A percentile compares a stretch with the other conserved stretches of the same genome.
These are phyloP conservation scores for Seriola dumerili DNA, from an alignment of 2,113 vertebrate species.

Conservation along the genomic window DNA sequence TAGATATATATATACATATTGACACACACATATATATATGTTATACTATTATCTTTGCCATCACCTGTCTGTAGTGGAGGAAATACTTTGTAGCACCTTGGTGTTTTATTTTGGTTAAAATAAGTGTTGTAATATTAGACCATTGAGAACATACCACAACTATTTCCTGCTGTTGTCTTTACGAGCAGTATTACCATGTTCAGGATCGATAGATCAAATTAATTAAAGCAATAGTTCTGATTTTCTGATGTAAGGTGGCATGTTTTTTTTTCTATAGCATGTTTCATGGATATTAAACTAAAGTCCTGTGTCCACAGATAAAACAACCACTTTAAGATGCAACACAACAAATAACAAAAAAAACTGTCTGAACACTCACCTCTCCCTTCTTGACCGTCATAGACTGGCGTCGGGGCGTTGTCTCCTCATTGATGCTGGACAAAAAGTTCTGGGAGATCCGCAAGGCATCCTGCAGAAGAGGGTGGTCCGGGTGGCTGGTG, in stretches of 20 bases:
- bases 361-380: conserved; percentile 82
- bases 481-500: conserved; percentile 91
- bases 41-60: not conserved
- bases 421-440: conserved; percentile 98
- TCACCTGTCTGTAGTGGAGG: not conserved
- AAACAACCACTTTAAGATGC: not conserved
- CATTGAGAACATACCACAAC: not conserved
- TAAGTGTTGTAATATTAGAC: not conserved
- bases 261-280: not conserved
- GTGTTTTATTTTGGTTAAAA: not conserved
- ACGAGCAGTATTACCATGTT: not conserved
- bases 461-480: conserved; percentile 94
- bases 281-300: not conserved
- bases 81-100: not conserved
- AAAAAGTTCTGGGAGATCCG: conserved; percentile 98
- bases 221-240: not conserved
- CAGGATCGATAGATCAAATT: not conserved
- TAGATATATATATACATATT: too few species aligned
- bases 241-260: too few species aligned
- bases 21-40: too few species aligned
- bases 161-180: not conserved
- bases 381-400: conserved; percentile 97
- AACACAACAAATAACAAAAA: not conserved
- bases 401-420: conserved; percentile 93
- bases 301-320: not conserved